These are phyloP conservation scores for Chloropsis cyanopogon DNA, from an alignment of 2,113 vertebrate species.

Conservation along the genomic window DNA sequence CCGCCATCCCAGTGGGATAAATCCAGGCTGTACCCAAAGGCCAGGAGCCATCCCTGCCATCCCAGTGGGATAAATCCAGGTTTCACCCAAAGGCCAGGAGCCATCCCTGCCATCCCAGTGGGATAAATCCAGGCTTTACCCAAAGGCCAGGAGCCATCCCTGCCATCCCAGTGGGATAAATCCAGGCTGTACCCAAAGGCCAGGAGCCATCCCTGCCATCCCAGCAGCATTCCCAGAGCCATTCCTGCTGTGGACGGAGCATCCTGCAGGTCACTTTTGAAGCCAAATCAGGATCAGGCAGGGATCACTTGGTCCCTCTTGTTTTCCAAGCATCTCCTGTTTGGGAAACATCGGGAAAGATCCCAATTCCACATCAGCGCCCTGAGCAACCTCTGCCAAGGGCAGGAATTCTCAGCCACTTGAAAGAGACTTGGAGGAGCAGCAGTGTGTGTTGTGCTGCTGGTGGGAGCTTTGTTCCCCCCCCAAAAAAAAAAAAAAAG, in stretches of 20 bases:
- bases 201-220: not conserved
- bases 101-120: not conserved
- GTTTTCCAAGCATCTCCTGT: not conserved
- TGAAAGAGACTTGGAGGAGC: not conserved
- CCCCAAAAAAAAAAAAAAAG: not conserved
- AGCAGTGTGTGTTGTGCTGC: not conserved
- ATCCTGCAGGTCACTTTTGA: not conserved
- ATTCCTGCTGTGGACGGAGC: not conserved
- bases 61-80: not conserved
- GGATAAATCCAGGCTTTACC: not conserved
- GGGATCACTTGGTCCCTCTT: not conserved
- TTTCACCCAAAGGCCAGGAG: not conserved
- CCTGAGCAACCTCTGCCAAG: not conserved
- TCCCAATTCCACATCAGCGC: not conserved
- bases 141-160: not conserved
- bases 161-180: not conserved
- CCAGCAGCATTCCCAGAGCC: not conserved
- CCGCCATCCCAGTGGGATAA: not conserved
- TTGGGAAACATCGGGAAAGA: not conserved
- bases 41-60: not conserved
- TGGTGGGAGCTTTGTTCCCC: not conserved
- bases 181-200: not conserved
- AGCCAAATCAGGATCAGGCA: not conserved
- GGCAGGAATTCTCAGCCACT: conserved; percentile 12
- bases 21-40: not conserved